Conservation (phyloP, 2,797 vertebrate species). For the Sitta carolinensis region DNA sequence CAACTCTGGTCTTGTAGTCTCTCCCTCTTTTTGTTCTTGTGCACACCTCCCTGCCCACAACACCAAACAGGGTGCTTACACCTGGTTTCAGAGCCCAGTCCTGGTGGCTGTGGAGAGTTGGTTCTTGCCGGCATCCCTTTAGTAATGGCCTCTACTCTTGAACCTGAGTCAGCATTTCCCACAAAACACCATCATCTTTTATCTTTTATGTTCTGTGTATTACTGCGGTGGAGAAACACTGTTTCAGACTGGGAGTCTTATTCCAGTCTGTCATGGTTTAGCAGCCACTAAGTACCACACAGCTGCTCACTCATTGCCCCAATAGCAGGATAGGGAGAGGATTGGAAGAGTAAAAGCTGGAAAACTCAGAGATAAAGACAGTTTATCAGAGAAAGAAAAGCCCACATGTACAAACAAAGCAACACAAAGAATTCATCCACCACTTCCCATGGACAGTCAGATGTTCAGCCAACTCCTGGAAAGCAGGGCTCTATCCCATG, state of each 20-base stretch:
- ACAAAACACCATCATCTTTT: background rate
- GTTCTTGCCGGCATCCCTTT: background rate
- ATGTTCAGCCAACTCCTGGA: background rate
- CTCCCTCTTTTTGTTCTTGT: background rate
- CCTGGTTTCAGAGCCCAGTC: background rate
- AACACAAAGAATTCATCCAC: background rate
- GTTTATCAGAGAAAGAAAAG: background rate
- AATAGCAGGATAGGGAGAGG: background rate
- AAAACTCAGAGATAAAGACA: background rate
- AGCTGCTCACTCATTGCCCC: background rate
- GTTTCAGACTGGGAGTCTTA: background rate
- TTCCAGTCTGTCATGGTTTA: background rate
- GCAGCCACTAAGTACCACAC: background rate
- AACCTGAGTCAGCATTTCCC: background rate
- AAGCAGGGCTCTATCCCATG: background rate
- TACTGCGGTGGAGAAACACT: background rate
- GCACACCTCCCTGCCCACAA: background rate
- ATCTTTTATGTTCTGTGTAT: background rate
- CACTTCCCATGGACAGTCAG: background rate
- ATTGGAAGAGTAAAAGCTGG: background rate
- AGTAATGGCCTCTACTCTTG: background rate
- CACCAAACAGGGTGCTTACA: background rate
- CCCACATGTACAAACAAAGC: background rate
- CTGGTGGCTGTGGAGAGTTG: background rate
- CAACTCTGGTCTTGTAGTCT: background rate